Percentiles rank a stretch among this genome's conserved stretches.
phyloP scores from a whole-genome alignment of 2,113 vertebrate species.

The Apus apus region DNA sequence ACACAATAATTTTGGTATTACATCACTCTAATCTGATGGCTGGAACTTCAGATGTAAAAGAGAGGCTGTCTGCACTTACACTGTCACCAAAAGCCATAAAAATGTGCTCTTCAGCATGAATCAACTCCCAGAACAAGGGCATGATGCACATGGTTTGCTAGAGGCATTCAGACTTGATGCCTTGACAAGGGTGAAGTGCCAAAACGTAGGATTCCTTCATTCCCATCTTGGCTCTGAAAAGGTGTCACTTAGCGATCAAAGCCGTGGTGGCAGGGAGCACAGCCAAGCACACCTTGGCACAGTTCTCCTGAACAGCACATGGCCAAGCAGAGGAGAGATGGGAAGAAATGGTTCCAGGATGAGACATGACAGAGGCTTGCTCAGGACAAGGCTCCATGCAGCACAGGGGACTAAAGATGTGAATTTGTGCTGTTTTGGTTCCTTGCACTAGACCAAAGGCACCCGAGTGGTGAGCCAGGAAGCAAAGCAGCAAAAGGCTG shows the following conservation, averaged over 20 bases:
- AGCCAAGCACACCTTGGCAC: not conserved
- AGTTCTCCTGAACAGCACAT: not conserved
- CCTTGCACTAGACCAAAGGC: not conserved
- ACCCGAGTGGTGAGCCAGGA: fast-evolving
- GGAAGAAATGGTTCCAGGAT: not conserved
- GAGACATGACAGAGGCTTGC: not conserved
- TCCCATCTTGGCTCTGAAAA: not conserved
- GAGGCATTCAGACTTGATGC: not conserved
- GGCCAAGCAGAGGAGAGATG: not conserved
- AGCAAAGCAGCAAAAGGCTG: not conserved
- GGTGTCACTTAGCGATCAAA: not conserved
- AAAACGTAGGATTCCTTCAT: not conserved
- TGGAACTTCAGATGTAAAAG: not conserved
- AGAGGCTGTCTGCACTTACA: too few relatives aligned
- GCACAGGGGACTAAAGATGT: fast-evolving
- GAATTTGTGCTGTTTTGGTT: fast-evolving
- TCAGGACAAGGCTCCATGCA: fast-evolving
- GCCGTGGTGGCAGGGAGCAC: not conserved
- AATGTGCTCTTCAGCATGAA: not conserved
- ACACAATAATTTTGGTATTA: not conserved
- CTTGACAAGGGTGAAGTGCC: not conserved
- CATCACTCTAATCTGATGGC: not conserved
- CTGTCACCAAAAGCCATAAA: not conserved
- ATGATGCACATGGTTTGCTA: not conserved
- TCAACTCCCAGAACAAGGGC: not conserved